These are phyloP conservation scores for Corvus cornix DNA, from an alignment of 2,113 vertebrate species.

Conservation along the genomic window DNA sequence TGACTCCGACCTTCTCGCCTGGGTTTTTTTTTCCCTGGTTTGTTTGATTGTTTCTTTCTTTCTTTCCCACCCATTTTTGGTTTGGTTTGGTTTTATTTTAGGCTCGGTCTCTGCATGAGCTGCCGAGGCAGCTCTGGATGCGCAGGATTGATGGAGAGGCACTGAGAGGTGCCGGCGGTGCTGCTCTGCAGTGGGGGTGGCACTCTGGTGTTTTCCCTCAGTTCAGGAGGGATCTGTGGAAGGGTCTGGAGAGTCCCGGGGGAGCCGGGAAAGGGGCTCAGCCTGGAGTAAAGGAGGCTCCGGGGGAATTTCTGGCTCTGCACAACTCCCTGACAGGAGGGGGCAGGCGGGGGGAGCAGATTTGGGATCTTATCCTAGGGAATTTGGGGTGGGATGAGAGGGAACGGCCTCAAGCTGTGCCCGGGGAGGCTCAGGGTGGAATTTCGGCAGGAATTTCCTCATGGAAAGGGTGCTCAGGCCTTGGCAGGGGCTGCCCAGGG, in stretches of 20 bases:
- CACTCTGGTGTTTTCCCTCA: neutral
- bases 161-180: neutral
- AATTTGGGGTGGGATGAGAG: neutral
- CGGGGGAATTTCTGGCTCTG: neutral
- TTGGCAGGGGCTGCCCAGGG: neutral
- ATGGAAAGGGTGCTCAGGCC: neutral
- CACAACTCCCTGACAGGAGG: neutral
- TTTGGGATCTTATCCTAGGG: neutral
- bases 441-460: neutral
- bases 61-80: neutral
- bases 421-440: neutral
- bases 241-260: neutral
- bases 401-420: neutral
- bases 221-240: rapidly evolving
- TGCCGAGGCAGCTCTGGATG: neutral
- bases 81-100: slow-evolving; percentile 17
- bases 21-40: neutral
- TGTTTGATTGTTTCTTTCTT: no score
- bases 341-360: neutral
- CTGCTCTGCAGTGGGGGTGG: neutral
- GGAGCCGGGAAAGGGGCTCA: neutral
- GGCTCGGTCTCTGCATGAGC: neutral
- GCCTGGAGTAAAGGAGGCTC: neutral
- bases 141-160: neutral
- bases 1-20: neutral